Conservation (phyloP, 2,888 invertebrate genomes). For the Anorthoa munda region DNA sequence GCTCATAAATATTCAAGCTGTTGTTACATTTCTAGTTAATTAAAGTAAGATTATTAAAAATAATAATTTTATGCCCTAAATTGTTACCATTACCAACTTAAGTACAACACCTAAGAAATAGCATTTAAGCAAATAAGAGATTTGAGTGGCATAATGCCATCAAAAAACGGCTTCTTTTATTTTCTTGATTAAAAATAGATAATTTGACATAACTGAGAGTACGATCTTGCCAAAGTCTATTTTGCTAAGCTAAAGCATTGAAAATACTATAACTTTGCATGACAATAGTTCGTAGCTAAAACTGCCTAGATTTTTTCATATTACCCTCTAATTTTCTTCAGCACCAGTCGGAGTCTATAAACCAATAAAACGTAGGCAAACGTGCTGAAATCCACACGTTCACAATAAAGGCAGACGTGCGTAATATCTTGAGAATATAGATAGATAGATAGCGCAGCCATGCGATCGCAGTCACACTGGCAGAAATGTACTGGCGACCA, state of each 20-base stretch:
- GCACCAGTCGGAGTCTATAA: slow-evolving; percentile 5
- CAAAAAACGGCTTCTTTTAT: background rate
- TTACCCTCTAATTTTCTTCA: slow-evolving; percentile 9
- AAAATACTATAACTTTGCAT: slow-evolving; percentile 1
- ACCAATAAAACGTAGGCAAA: slow-evolving; percentile 59
- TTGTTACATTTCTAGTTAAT: slow-evolving; percentile 4
- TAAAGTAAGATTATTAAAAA: slow-evolving; percentile 5
- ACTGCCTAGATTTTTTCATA: slow-evolving; percentile 25
- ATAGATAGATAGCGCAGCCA: slow-evolving; percentile 43
- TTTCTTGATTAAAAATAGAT: background rate
- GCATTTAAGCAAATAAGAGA: background rate
- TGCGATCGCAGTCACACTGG: slow-evolving; percentile 36
- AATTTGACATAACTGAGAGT: too few relatives aligned
- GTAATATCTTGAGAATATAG: slow-evolving; percentile 55
- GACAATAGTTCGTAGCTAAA: background rate
- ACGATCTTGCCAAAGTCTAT: too few relatives aligned
- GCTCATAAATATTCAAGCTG: slow-evolving; percentile 41
- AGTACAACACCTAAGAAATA: too few relatives aligned
- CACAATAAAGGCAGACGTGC: slow-evolving; percentile 60
- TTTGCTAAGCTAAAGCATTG: background rate
- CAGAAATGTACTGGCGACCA: slow-evolving; percentile 27
- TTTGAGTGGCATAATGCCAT: background rate
- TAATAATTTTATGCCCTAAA: background rate
- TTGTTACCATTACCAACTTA: background rate
- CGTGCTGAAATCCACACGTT: slow-evolving; percentile 59